A percentile compares a stretch with the other conserved stretches of the same genome.
Conservation (phyloP, 2,888 invertebrate species). For the Leptothorax acervorum region DNA sequence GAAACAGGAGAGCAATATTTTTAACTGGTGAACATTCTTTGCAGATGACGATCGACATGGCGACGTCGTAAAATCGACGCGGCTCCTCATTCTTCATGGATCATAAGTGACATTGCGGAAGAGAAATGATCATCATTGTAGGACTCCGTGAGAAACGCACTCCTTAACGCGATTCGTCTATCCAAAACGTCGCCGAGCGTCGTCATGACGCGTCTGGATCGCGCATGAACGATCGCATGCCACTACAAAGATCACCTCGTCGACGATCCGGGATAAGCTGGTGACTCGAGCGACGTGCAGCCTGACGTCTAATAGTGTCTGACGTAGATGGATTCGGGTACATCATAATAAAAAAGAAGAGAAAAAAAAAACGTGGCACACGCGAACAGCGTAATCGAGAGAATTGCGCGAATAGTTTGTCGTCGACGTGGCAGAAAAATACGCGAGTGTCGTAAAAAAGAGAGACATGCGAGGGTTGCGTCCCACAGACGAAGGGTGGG, state of each 20-base stretch:
- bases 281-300: constrained; percentile 1
- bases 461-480: constrained; percentile 69
- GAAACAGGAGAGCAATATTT: not conserved
- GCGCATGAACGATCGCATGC: constrained; percentile 45
- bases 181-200: not conserved
- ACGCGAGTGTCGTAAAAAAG: constrained; percentile 40
- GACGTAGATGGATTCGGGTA: constrained; percentile 14
- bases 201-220: constrained; percentile 42
- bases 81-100: constrained; percentile 49
- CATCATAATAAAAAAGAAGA: not conserved
- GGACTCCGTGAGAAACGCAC: constrained; percentile 22
- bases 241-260: not conserved
- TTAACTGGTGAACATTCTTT: constrained; percentile 63
- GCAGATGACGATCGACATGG: constrained; percentile 69
- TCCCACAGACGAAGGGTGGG: constrained; percentile 75
- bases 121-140: constrained; percentile 39
- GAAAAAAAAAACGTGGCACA: not conserved
- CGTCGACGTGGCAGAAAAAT: constrained; percentile 50
- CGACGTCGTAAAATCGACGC: constrained; percentile 70
- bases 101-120: not conserved
- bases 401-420: constrained; percentile 43
- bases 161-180: constrained; percentile 39
- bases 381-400: not conserved
- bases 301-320: not conserved
- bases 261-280: constrained; percentile 16